Evolutionary conservation across 2,797 vertebrate genomes (phyloP).

Genomic region (Aldrovandia affinis): DNA sequence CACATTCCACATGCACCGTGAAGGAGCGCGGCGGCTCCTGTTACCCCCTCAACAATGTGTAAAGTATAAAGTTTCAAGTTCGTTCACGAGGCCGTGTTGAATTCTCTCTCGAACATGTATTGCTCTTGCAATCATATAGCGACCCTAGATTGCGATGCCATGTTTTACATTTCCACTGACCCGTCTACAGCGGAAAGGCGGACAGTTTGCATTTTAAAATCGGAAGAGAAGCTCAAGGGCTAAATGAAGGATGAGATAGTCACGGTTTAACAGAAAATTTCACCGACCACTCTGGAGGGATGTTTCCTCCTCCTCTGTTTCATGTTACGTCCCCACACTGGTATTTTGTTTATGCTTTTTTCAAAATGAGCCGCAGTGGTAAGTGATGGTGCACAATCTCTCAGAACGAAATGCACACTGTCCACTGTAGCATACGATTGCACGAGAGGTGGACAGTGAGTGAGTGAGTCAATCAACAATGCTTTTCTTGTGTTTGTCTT

Average conservation of each 20-base stretch:
- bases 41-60: background rate
- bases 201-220: background rate
- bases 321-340: constrained; percentile 18
- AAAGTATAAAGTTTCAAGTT: background rate
- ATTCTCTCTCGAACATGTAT: background rate
- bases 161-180: background rate
- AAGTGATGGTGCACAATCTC: constrained; percentile 22
- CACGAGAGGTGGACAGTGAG: background rate
- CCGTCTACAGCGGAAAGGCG: background rate
- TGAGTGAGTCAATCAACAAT: too few relatives aligned
- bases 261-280: background rate
- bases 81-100: too few relatives aligned
- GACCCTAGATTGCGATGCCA: background rate
- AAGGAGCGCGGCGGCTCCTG: background rate
- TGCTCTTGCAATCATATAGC: background rate
- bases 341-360: constrained; percentile 34
- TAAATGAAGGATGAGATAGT: constrained; percentile 14
- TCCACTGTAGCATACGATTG: constrained; percentile 25
- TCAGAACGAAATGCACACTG: constrained; percentile 17
- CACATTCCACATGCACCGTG: background rate
- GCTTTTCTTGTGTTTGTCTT: background rate
- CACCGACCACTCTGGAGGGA: background rate
- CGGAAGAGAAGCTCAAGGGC: background rate
- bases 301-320: background rate
- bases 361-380: constrained; percentile 33